These are phyloP conservation scores for Psophia crepitans DNA, from an alignment of 2,113 vertebrate genomes.

Conservation along the genomic window DNA sequence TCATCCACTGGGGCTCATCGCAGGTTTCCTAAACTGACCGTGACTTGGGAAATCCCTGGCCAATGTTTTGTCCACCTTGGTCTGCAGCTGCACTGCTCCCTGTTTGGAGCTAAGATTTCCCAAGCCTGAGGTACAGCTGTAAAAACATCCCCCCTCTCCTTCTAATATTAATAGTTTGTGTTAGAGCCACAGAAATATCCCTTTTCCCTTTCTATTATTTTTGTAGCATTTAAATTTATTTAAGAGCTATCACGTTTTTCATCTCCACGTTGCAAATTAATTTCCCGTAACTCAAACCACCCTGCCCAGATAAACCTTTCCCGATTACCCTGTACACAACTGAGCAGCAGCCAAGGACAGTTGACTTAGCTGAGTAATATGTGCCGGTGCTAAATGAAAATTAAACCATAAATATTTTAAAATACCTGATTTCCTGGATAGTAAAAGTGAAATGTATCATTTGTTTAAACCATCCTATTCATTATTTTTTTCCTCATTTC, in stretches of 20 bases:
- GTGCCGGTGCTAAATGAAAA: slow-evolving; percentile 17
- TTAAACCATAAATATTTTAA: slow-evolving; percentile 53
- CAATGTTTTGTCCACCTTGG: not conserved
- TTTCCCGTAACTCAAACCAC: not conserved
- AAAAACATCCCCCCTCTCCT: not conserved
- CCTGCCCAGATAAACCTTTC: not conserved
- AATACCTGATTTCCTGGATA: slow-evolving; percentile 34
- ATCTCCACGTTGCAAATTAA: not conserved
- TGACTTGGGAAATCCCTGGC: not conserved
- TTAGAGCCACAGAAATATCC: not conserved
- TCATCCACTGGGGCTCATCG: not conserved
- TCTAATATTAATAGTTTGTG: not conserved
- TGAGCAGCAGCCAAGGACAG: slow-evolving; percentile 21
- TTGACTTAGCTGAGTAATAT: slow-evolving; percentile 3
- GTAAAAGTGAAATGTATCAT: slow-evolving; percentile 36
- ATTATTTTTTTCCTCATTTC: not conserved
- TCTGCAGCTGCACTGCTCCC: not conserved
- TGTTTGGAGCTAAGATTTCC: not conserved
- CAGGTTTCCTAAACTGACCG: not conserved
- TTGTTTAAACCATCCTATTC: slow-evolving; percentile 30
- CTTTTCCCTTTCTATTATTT: not conserved
- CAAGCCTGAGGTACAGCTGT: not conserved
- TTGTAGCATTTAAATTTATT: not conserved
- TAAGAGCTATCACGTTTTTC: not conserved
- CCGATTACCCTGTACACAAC: not conserved